Base-by-base conservation (phyloP, 2,888 invertebrate genomes). In the Clunio marinus region DNA sequence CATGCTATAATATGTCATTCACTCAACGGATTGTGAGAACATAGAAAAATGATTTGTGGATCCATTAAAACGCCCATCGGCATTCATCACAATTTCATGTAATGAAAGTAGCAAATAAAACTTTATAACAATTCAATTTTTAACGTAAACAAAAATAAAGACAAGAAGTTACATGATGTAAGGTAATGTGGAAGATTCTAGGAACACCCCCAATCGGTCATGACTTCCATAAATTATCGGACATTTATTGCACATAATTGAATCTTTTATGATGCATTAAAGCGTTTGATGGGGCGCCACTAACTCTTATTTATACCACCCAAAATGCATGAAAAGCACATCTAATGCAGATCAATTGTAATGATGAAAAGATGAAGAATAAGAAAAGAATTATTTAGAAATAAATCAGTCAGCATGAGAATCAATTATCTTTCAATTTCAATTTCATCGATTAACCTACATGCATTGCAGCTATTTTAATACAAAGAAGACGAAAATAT, bases 1-100 rank as follows among this genome's bases (percentile, higher is more conserved):
- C 41, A 15, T 41, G 41, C 41, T 41, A n/a, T n/a, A n/a, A n/a
- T n/a, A n/a, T n/a, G n/a, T n/a, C n/a, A n/a, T n/a, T n/a, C n/a
- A n/a, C n/a, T n/a, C 10, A 15, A 41, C 15, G 41, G 41, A 41
- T n/a, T 41, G 41, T 41, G 41, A 41, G 41, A 41, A 41, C 41
- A 15, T 13, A 32, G 32, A 2, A 41, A 41, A 3, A n/a, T 5
- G 41, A 2, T n/a, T 41, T 41, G 41, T 41, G 10, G 41, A 41
- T 41, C 41, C 41, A 41, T 41, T 41, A 41, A 41, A 41, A 41
- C 41, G 41, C 41, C 41, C 41, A 41, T 41, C 41, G 41, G 15
- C 41, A 41, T 41, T n/a, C n/a, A n/a, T n/a, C n/a, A n/a, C n/a
- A n/a, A n/a, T n/a, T n/a, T n/a, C n/a, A n/a, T n/a, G n/a, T n/a